Conservation (phyloP, 2,888 invertebrate genomes). For the Ganaspis brasiliensis region DNA sequence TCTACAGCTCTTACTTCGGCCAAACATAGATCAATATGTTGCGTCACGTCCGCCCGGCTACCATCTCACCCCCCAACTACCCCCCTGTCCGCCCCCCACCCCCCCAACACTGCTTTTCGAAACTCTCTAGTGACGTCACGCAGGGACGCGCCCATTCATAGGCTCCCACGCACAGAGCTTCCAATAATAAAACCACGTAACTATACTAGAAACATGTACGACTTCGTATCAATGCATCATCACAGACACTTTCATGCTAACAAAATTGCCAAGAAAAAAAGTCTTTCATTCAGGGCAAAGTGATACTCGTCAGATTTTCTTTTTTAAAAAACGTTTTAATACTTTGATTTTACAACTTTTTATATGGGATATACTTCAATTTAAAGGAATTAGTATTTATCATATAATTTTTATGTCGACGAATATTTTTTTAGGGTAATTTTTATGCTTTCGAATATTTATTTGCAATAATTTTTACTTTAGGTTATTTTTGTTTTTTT, state of each 20-base stretch:
- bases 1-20: conserved; percentile 38
- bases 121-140: conserved; percentile 75
- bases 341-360: no score
- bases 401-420: no score
- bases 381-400: no score
- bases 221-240: conserved; percentile 31
- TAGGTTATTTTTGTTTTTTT: no score
- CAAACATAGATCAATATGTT: conserved; percentile 80
- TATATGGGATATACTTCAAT: no score
- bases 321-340: no score
- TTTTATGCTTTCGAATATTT: no score
- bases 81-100: conserved; percentile 50
- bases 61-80: conserved; percentile 67
- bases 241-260: neutral
- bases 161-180: conserved; percentile 70
- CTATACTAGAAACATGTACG: conserved; percentile 53
- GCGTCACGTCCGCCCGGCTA: conserved; percentile 77
- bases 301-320: no score
- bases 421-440: no score
- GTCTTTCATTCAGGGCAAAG: no score
- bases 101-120: conserved; percentile 48
- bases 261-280: neutral
- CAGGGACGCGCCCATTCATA: conserved; percentile 79
- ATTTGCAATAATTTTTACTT: no score
- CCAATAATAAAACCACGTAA: conserved; percentile 60